Evolutionary conservation across 2,888 invertebrate species (phyloP).

Genomic region (Orchesella flavescens): DNA sequence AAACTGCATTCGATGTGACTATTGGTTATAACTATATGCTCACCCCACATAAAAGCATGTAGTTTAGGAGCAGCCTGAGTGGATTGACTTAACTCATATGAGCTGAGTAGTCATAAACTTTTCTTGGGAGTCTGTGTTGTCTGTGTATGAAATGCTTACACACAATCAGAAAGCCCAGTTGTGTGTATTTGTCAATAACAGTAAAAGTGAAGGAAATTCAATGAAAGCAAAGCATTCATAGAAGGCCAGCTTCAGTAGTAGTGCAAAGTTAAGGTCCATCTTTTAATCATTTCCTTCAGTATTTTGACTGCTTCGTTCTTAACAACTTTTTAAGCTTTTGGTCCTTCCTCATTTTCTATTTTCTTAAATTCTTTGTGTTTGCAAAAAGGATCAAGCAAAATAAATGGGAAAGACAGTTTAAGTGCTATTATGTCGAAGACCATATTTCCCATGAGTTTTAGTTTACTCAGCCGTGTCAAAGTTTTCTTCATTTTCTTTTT

Average conservation of each 20-base stretch:
- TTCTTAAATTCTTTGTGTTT: neutral
- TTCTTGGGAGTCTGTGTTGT: neutral
- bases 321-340: slow-evolving; percentile 20
- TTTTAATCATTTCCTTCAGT: slow-evolving; percentile 34
- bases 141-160: slow-evolving; percentile 12
- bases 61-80: too few species aligned
- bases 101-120: slow-evolving; percentile 22
- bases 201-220: slow-evolving; percentile 5
- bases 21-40: too few species aligned
- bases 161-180: slow-evolving; percentile 4
- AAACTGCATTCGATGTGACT: neutral
- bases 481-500: slow-evolving; percentile 14
- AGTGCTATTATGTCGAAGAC: neutral
- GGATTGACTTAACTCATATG: neutral
- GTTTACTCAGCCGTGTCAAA: slow-evolving; percentile 9
- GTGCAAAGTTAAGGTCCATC: slow-evolving; percentile 25
- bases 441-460: slow-evolving; percentile 24
- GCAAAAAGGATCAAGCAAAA: slow-evolving; percentile 25
- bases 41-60: too few species aligned
- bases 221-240: neutral
- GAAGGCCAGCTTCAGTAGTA: neutral
- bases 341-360: neutral
- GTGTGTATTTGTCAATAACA: neutral
- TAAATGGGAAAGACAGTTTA: neutral
- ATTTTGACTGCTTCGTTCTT: slow-evolving; percentile 19